Evolutionary conservation across 2,113 vertebrate genomes (phyloP).

Genomic region (Burhinus oedicnemus): DNA sequence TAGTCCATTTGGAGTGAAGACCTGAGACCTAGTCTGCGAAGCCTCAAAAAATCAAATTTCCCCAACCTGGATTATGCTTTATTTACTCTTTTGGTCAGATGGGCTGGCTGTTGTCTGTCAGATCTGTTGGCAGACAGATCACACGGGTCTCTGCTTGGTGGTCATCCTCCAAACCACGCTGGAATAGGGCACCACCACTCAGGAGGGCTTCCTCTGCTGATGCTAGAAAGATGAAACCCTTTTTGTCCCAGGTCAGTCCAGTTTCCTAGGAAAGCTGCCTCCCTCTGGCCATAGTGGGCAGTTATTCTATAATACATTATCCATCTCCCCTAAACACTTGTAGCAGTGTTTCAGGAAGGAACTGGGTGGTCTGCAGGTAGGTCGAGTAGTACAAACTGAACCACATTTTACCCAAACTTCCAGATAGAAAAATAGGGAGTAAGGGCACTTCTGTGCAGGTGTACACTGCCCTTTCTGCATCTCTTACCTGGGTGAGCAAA

Average conservation of each 20-base stretch:
- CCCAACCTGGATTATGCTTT: neutral
- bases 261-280: neutral
- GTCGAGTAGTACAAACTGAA: neutral
- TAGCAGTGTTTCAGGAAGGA: neutral
- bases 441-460: neutral
- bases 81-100: neutral
- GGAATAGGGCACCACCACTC: accelerated
- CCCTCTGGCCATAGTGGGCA: neutral
- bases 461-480: neutral
- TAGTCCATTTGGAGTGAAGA: neutral
- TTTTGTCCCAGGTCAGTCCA: neutral
- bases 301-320: accelerated
- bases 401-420: neutral
- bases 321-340: neutral
- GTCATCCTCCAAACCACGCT: neutral
- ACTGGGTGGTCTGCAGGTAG: no score
- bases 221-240: neutral
- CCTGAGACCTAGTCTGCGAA: neutral
- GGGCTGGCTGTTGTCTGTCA: neutral
- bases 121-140: neutral
- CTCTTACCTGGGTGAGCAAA: neutral
- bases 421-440: neutral
- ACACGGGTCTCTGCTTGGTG: accelerated
- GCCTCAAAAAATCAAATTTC: neutral
- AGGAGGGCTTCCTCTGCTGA: neutral